Percentiles rank a stretch among this genome's conserved stretches.
Evolutionary conservation across 2,113 vertebrate genomes (phyloP).

Genomic region (Takifugu bimaculatus): DNA sequence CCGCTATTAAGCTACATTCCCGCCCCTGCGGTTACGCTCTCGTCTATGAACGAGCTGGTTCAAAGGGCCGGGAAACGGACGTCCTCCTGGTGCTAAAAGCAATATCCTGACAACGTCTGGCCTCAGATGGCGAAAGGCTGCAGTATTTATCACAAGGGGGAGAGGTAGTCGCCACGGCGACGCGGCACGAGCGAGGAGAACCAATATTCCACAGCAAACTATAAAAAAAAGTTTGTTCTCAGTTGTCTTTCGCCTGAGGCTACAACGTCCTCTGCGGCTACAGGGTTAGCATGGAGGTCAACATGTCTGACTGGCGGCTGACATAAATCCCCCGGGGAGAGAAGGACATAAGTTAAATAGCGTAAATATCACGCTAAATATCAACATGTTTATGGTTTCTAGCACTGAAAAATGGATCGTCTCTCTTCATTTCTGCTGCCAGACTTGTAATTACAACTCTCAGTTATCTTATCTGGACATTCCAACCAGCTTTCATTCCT

Average conservation of each 20-base stretch:
- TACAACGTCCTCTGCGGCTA: conserved; percentile 38
- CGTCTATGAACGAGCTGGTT: conserved; percentile 45
- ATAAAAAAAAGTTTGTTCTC: conserved; percentile 35
- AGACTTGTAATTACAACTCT: not conserved
- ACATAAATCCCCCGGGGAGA: conserved; percentile 10
- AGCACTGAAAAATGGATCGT: conserved; percentile 17
- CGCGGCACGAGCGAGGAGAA: conserved; percentile 10
- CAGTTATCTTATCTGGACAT: too few relatives aligned
- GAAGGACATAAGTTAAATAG: not conserved
- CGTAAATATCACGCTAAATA: conserved; percentile 3
- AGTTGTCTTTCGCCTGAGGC: conserved; percentile 28
- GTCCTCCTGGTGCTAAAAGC: conserved; percentile 67
- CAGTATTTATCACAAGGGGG: conserved; percentile 67
- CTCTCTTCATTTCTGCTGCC: not conserved
- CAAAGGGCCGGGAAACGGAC: conserved; percentile 56
- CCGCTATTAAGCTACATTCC: conserved; percentile 61
- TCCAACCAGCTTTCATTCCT: too few relatives aligned
- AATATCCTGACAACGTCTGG: conserved; percentile 70
- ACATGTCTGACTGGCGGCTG: conserved; percentile 36
- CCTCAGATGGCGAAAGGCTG: conserved; percentile 54
- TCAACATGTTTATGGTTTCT: conserved; percentile 5
- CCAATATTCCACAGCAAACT: conserved; percentile 45
- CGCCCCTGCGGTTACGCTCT: conserved; percentile 61
- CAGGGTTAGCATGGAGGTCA: conserved; percentile 48
- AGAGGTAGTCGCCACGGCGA: conserved; percentile 32